Conservation (phyloP, 2,888 invertebrate species). For the Watsonalla cultraria region DNA sequence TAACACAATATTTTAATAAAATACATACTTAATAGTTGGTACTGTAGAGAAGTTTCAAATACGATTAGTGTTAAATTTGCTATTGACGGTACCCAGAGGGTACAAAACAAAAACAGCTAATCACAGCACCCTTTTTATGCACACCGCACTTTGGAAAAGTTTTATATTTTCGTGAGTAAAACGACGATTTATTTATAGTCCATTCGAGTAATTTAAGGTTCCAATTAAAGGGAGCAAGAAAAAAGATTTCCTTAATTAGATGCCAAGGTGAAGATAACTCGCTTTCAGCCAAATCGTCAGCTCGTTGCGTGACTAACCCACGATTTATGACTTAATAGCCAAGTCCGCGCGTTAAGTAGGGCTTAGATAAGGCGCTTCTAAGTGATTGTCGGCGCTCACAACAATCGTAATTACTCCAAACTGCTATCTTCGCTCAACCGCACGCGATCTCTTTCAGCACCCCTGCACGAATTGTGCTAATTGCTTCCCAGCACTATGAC, state of each 20-base stretch:
- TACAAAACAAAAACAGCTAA: background rate
- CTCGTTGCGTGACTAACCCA: slow-evolving; percentile 66
- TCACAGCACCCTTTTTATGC: background rate
- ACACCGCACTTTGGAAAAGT: background rate
- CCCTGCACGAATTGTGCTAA: slow-evolving; percentile 61
- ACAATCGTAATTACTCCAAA: slow-evolving; percentile 78
- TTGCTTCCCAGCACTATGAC: slow-evolving; percentile 49
- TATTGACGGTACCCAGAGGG: background rate
- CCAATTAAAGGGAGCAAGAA: slow-evolving; percentile 36
- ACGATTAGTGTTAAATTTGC: too few relatives aligned
- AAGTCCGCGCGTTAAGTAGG: slow-evolving; percentile 73
- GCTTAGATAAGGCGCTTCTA: slow-evolving; percentile 76
- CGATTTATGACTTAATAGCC: slow-evolving; percentile 78
- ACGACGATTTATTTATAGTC: slow-evolving; percentile 25
- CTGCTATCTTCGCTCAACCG: slow-evolving; percentile 64
- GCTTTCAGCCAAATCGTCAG: slow-evolving; percentile 67
- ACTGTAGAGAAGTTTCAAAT: too few relatives aligned
- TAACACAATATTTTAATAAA: too few relatives aligned
- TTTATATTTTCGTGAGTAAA: slow-evolving; percentile 10
- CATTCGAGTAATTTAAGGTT: slow-evolving; percentile 36
- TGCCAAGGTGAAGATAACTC: slow-evolving; percentile 65
- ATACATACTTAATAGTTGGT: too few relatives aligned
- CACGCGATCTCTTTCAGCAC: slow-evolving; percentile 73
- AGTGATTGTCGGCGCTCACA: slow-evolving; percentile 78
- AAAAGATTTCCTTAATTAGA: slow-evolving; percentile 66